phyloP scores from a whole-genome alignment of 2,113 vertebrate species.

The Eretmodus cyanostictus region DNA sequence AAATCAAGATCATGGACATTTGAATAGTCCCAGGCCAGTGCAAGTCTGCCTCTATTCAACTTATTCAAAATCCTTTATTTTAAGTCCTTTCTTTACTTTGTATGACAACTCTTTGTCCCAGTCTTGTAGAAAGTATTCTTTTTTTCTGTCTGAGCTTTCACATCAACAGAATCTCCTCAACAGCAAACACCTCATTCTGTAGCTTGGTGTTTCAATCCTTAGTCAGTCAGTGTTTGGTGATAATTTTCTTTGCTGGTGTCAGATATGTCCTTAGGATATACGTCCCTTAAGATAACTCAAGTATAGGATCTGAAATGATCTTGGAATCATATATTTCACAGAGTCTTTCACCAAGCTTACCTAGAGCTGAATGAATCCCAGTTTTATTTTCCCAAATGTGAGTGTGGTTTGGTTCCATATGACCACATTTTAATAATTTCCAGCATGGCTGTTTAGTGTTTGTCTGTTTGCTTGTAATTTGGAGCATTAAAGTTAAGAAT shows the following conservation, averaged over 20 bases:
- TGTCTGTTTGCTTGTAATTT: neutral
- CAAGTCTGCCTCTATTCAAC: neutral
- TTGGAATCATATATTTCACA: neutral
- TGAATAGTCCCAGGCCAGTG: neutral
- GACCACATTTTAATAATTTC: neutral
- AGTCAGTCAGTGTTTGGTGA: neutral
- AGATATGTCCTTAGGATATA: neutral
- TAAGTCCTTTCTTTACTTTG: neutral
- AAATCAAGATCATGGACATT: neutral
- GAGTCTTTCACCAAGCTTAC: neutral
- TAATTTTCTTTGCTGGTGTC: neutral
- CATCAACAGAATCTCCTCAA: neutral
- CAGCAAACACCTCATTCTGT: neutral
- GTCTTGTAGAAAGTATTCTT: rapidly evolving
- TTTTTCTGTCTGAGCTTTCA: neutral
- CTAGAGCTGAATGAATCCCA: neutral
- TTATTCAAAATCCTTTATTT: neutral
- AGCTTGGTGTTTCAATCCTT: neutral
- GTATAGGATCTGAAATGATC: neutral
- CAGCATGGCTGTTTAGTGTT: neutral
- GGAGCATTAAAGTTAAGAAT: neutral
- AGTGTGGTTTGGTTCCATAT: neutral
- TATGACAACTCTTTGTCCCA: neutral
- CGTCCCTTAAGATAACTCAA: neutral
- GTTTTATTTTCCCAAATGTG: neutral